Base-by-base conservation (phyloP, 1,140 invertebrate species). In the Eciton burchellii region DNA sequence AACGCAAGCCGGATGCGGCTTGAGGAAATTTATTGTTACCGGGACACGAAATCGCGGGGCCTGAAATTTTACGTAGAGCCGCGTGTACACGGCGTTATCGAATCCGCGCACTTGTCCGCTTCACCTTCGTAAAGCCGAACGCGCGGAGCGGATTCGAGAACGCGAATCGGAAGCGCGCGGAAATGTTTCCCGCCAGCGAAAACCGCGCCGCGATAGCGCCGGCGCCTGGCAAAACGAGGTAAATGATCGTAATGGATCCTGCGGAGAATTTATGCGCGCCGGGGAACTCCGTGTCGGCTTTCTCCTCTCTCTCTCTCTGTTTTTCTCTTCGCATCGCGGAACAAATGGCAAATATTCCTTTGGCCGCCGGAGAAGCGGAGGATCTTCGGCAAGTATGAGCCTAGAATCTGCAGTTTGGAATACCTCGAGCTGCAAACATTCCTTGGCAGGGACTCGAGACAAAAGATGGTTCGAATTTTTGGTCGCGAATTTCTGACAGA, bases 31-130 rank as follows among this genome's bases (percentile, higher is more conserved):
- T 79, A 79, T 70, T 70, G 74, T 79, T 41, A 57, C 35, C 63
- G 16, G 74, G 41, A 52, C n/a, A n/a, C 74, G n/a, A 79, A 45
- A 79, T 70, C 49, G 29, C 43, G 57, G 19, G 57, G 49, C 21
- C 21, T 79, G 41, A 79, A 79, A 45, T 79, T 79, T 79, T 70
- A 79, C 74, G 45, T 79, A 79, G 70, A 79, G 35, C 65, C 49
- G 35, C 63, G 74, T 79, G 74, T 41, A n/a, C n/a, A n/a, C 65
- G 35, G 63, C 21, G 74, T 43, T 79, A 70, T 70, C 63, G 74
- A 57, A 70, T 70, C 63, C 63, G n/a, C 63, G 74, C 49, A 70
- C 49, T 79, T 79, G 70, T 79, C 49, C 56, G 49, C 74, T 26
- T 76, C 54, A 24, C 52, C 54, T 43, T 6, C 72, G 72, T 76